These are phyloP conservation scores for Plumapathes pennacea DNA, from an alignment of 92 coral and sea anemone genomes.

Conservation along the genomic window DNA sequence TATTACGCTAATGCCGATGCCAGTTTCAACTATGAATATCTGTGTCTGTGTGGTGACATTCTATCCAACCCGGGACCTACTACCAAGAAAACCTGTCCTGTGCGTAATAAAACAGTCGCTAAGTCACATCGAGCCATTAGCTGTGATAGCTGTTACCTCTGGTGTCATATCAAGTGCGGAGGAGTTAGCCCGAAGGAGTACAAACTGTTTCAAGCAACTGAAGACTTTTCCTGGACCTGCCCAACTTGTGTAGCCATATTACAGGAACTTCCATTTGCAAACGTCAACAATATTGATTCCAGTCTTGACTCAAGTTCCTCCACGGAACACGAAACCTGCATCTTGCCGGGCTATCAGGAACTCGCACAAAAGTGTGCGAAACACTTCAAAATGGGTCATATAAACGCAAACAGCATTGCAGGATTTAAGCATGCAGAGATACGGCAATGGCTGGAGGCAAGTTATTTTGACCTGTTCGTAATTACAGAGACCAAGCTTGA, in stretches of 20 bases:
- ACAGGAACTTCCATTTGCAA: slow-evolving; percentile 1
- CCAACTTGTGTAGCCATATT: background rate
- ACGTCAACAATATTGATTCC: background rate
- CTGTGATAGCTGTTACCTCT: slow-evolving; percentile 14
- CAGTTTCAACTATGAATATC: background rate
- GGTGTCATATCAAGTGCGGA: slow-evolving; percentile 34
- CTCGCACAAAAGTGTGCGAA: too few species aligned
- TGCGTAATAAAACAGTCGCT: slow-evolving; percentile 23
- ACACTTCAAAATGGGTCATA: too few species aligned
- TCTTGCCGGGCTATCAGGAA: too few species aligned
- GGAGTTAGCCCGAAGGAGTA: slow-evolving; percentile 17
- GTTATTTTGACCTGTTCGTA: too few species aligned
- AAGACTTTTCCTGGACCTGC: slow-evolving; percentile 2
- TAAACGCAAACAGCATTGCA: too few species aligned
- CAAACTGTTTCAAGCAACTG: slow-evolving; percentile 1
- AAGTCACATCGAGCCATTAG: slow-evolving; percentile 23
- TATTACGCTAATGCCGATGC: slow-evolving; percentile 7
- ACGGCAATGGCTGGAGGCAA: too few species aligned
- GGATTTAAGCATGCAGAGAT: too few species aligned
- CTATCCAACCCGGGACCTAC: slow-evolving; percentile 30
- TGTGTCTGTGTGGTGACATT: slow-evolving; percentile 20
- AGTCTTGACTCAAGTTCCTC: background rate
- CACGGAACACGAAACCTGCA: slow-evolving; percentile 2
- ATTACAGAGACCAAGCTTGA: too few species aligned
- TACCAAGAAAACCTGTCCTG: slow-evolving; percentile 5